A percentile compares a stretch with the other conserved stretches of the same genome.
Evolutionary conservation across 2,888 invertebrate species (phyloP).

Genomic region (Lutraria lutraria): DNA sequence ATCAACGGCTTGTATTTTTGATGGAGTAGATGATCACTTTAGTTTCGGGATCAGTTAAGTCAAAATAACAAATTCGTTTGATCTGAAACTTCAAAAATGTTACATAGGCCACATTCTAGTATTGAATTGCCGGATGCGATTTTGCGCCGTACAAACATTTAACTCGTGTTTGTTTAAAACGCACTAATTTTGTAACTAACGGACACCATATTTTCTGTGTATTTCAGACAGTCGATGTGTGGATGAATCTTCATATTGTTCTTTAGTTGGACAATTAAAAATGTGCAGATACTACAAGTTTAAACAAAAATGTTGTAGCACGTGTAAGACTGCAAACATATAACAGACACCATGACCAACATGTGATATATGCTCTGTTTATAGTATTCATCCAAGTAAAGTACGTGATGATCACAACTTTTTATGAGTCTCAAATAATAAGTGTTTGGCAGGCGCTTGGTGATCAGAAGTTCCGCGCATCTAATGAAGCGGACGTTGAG

Average conservation of each 20-base stretch:
- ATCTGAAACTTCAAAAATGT: too few species aligned
- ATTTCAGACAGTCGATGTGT: conserved; percentile 55
- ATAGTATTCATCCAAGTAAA: not conserved
- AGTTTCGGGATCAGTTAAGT: too few species aligned
- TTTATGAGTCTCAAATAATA: not conserved
- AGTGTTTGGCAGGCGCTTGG: not conserved
- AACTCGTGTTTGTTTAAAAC: too few species aligned
- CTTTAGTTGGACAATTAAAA: conserved; percentile 73
- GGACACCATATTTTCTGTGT: not conserved
- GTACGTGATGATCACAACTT: not conserved
- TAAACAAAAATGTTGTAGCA: conserved; percentile 74
- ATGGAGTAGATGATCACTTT: too few species aligned
- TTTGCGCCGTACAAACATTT: too few species aligned
- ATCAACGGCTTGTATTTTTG: too few species aligned
- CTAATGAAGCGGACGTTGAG: not conserved
- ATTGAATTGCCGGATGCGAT: too few species aligned
- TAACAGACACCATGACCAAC: not conserved
- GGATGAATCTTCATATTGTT: conserved; percentile 79
- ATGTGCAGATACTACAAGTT: conserved; percentile 79
- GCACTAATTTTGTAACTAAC: too few species aligned
- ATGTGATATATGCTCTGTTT: conserved; percentile 11
- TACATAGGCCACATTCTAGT: too few species aligned
- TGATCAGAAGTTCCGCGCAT: not conserved
- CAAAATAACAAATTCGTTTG: too few species aligned
- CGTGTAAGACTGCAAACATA: conserved; percentile 70